Evolutionary conservation across 53 echinoderm and acorn worm genomes (phyloP).

Genomic region (Henricia sp.): DNA sequence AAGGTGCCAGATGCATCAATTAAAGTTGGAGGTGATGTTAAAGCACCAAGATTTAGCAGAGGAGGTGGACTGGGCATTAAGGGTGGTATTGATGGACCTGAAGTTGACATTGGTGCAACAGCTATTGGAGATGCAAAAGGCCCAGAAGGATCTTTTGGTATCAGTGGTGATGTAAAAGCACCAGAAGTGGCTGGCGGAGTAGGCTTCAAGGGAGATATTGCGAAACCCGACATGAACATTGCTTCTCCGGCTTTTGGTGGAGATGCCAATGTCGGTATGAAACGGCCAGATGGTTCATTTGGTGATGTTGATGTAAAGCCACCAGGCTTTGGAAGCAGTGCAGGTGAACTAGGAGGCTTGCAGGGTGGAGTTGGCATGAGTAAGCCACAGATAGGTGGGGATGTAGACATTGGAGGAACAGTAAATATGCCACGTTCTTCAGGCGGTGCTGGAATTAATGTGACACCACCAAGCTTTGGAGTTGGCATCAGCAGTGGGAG

Average conservation of each 20-base stretch:
- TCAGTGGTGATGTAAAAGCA: conserved; percentile 28
- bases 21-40: conserved; percentile 44
- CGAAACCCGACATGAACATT: conserved; percentile 49
- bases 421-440: conserved; percentile 13
- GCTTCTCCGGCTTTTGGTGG: conserved; percentile 1
- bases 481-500: conserved; percentile 21
- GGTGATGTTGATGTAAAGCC: conserved; percentile 34
- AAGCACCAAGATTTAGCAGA: conserved; percentile 39
- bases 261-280: conserved; percentile 4
- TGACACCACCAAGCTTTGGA: conserved; percentile 41
- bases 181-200: conserved; percentile 30
- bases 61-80: conserved; percentile 56
- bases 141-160: neutral
- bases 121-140: conserved; percentile 52
- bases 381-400: too few species aligned
- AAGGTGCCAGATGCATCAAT: conserved; percentile 50
- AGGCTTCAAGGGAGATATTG: conserved; percentile 32
- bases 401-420: neutral
- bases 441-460: neutral
- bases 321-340: conserved; percentile 51
- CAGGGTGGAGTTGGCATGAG: too few species aligned
- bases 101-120: conserved; percentile 56
- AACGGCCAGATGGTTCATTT: conserved; percentile 33
- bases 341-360: too few species aligned
- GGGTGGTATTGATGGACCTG: conserved; percentile 38